These are phyloP conservation scores for Ennomos fuscantarius DNA, from an alignment of 2,888 invertebrate species.

Conservation along the genomic window DNA sequence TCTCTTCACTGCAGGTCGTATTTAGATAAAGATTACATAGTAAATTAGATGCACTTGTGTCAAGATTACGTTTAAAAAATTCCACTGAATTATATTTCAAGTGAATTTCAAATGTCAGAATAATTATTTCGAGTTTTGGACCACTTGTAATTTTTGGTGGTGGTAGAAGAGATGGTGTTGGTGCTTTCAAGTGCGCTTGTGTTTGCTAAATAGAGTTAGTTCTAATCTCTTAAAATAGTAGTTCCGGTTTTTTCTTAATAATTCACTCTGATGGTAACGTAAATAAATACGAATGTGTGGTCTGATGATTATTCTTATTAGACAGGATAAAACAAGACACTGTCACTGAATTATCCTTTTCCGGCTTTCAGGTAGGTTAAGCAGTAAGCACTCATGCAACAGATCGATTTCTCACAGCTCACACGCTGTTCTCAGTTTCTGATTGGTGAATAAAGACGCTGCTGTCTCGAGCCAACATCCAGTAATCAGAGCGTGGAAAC, in stretches of 20 bases:
- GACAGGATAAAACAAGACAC: too few species aligned
- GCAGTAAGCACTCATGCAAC: constrained; percentile 21
- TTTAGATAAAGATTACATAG: constrained; percentile 42
- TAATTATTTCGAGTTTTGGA: not conserved
- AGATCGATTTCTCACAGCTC: constrained; percentile 60
- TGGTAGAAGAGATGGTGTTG: constrained; percentile 15
- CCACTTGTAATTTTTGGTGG: constrained; percentile 19
- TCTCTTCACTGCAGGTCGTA: constrained; percentile 34
- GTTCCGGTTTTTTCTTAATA: too few species aligned
- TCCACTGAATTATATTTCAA: constrained; percentile 41
- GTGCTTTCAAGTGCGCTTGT: not conserved
- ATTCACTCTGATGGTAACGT: too few species aligned
- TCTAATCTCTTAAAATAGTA: too few species aligned
- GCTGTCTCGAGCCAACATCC: constrained; percentile 84
- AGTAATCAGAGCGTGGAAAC: constrained; percentile 85
- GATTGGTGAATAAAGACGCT: constrained; percentile 81
- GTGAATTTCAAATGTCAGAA: constrained; percentile 12
- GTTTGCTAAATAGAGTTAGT: too few species aligned
- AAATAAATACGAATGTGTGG: too few species aligned
- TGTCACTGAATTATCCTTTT: constrained; percentile 1
- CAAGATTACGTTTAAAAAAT: constrained; percentile 36
- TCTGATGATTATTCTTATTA: too few species aligned
- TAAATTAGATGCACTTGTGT: constrained; percentile 62
- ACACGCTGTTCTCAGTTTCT: constrained; percentile 64
- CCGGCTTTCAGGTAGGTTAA: constrained; percentile 3